A percentile compares a stretch with the other conserved stretches of the same genome.
Conservation (phyloP, 1,140 invertebrate genomes). For the Penaeus japonicus region DNA sequence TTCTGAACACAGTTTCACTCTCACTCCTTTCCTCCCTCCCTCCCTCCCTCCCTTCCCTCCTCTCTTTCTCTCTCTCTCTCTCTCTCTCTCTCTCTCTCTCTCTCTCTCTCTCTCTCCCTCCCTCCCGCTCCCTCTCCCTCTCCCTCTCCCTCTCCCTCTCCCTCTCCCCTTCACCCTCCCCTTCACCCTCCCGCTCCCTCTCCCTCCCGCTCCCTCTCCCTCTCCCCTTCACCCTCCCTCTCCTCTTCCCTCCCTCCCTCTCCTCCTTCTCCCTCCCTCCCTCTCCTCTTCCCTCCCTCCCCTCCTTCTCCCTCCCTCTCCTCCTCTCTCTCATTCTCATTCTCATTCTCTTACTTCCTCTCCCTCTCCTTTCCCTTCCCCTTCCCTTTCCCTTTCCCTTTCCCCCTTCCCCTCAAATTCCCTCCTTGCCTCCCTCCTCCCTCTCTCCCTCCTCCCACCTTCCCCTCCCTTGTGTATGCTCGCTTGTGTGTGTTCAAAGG, state of each 20-base stretch:
- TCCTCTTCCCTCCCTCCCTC: not conserved
- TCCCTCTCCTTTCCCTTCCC: not conserved
- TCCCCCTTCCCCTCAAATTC: not conserved
- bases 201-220: not conserved
- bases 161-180: not conserved
- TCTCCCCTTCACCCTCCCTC: not conserved
- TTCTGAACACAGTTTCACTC: too few species aligned
- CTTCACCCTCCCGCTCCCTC: not conserved
- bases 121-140: not conserved
- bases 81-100: not conserved
- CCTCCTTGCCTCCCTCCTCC: not conserved
- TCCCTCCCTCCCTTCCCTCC: not conserved
- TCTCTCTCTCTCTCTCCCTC: too few species aligned
- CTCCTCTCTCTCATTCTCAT: too few species aligned
- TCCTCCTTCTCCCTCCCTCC: not conserved
- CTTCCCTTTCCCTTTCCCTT: not conserved
- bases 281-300: too few species aligned
- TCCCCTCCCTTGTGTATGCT: not conserved
- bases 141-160: not conserved
- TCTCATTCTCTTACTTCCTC: not conserved
- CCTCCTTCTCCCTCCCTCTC: too few species aligned
- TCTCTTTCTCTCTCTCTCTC: not conserved
- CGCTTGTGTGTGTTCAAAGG: not conserved
- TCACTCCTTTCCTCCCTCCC: too few species aligned
- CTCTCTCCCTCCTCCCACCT: not conserved